These are phyloP conservation scores for Drosophila demipolita DNA, from an alignment of 2,888 invertebrate species.

Conservation along the genomic window DNA sequence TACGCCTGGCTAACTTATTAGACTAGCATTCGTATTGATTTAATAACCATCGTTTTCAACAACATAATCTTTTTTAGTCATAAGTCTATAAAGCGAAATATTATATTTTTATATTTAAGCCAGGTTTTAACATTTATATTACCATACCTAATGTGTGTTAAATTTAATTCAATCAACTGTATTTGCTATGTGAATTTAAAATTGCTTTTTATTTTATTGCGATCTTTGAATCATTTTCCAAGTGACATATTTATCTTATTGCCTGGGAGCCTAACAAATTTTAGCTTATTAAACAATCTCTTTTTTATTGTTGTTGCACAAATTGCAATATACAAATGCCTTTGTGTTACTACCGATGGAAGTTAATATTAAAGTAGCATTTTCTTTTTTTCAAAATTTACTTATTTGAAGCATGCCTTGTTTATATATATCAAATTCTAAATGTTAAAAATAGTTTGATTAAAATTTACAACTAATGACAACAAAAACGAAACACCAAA, in stretches of 20 bases:
- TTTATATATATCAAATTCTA: background rate
- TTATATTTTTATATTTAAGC: constrained; percentile 4
- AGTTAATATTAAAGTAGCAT: background rate
- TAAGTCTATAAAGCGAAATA: background rate
- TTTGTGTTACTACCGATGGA: background rate
- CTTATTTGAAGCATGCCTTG: constrained; percentile 6
- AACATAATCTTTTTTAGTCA: background rate
- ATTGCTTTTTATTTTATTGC: background rate
- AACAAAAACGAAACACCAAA: background rate
- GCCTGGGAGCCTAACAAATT: background rate
- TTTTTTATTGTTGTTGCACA: background rate
- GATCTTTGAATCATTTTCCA: background rate
- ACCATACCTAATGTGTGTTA: constrained; percentile 9
- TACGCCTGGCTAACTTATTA: constrained; percentile 81
- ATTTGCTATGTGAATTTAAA: background rate
- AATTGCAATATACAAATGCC: constrained; percentile 1
- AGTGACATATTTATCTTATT: background rate
- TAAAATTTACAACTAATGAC: constrained; percentile 34
- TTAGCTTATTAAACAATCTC: background rate
- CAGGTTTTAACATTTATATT: background rate
- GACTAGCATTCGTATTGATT: constrained; percentile 4
- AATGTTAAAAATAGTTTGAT: constrained; percentile 13
- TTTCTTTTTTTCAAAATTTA: background rate
- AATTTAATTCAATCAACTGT: background rate
- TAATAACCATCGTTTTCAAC: constrained; percentile 1